Evolutionary conservation across 2,797 vertebrate genomes (phyloP), one percentile per base, ranked within the genome.

Genomic region (Acanthis flammea): DNA sequence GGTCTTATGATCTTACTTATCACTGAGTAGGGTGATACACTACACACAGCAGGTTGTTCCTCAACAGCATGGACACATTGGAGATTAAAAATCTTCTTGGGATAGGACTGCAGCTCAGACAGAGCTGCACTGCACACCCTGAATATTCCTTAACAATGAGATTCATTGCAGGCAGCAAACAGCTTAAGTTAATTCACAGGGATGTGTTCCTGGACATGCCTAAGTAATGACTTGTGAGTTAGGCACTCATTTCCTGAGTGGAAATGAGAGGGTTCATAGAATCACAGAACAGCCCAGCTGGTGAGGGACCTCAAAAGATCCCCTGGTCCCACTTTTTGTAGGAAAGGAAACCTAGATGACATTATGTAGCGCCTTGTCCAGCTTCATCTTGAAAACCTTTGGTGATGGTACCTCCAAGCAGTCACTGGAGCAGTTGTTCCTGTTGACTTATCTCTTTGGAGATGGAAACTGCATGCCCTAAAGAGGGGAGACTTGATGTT

Each of bases 31-130:
- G 44, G 25, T 54, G 31, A 14, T 15, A 23, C n/a, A 55, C 54
- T 33, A 23, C 54, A 39, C 28, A 17, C 12, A 50, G 15, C 39
- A 62, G 31, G 15, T 27, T 61, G 21, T 48, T 50, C 25, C 25
- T 84, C 27, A 61, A 9, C 28, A 73, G 31, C 13, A 61, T n/a
- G 55, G 16, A 28, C 11, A n/a, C 0, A 0, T 1, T 48, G 47
- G 57, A 73, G 44, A 47, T 30, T 42, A 53, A 57, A 39, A 14
- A 23, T 44, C 42, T 74, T 71, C 58, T 68, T 66, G 24, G 55
- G 41, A 10, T 1, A 50, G 31, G 18, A 50, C 30, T 86, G 39
- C 30, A 57, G 28, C 30, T 91, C 47, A 65, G 35, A 55, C 2
- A 67, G 58, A 78, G 25, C 25, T 65, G 18, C 7, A 14, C 12